Conservation (phyloP, 2,797 vertebrate genomes). For the Corythornis leucogaster region DNA sequence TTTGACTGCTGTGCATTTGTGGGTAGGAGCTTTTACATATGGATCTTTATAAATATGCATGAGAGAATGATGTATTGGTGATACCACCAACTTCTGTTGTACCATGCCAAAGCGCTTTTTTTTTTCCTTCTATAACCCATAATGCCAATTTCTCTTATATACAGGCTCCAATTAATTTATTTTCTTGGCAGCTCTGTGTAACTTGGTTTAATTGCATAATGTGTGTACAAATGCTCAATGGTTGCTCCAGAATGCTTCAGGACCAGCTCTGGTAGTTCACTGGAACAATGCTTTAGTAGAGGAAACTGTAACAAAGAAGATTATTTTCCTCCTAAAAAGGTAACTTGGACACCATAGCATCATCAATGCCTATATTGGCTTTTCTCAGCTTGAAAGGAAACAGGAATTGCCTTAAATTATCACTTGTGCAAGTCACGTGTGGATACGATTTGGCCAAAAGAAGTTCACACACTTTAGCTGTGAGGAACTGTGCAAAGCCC, state of each 20-base stretch:
- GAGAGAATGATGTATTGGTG: background rate
- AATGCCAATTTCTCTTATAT: background rate
- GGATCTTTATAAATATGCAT: background rate
- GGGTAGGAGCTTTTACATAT: background rate
- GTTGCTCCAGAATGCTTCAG: background rate
- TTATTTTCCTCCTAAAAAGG: conserved; percentile 12
- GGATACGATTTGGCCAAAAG: background rate
- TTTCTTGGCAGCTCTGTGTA: background rate
- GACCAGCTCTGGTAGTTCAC: background rate
- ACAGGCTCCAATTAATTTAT: background rate
- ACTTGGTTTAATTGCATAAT: background rate
- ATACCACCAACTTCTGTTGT: background rate
- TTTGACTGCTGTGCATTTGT: conserved; percentile 21
- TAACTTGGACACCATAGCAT: conserved; percentile 1
- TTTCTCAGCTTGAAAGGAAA: background rate
- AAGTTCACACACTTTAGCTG: background rate
- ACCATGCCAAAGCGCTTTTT: background rate
- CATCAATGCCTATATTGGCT: background rate
- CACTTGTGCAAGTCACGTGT: background rate
- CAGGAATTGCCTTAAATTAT: background rate
- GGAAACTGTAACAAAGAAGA: conserved; percentile 19
- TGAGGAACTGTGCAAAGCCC: background rate
- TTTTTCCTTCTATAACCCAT: background rate
- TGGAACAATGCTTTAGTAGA: background rate
- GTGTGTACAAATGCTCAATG: background rate